Conservation (phyloP, 2,888 invertebrate species). For the Hybos culiciformis region DNA sequence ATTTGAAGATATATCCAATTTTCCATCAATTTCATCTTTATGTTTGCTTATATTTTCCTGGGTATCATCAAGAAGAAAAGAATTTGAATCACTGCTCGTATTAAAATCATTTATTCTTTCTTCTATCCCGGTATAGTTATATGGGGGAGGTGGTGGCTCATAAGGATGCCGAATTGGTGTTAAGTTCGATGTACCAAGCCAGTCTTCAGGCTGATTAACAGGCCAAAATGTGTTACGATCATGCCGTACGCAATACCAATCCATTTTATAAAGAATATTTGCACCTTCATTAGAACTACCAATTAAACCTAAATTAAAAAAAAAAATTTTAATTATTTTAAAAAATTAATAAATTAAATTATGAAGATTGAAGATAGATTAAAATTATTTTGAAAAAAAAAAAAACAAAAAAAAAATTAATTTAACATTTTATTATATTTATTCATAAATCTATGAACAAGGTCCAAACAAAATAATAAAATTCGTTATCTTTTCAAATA, state of each 20-base stretch:
- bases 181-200: conserved; percentile 33
- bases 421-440: too few relatives aligned
- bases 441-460: too few relatives aligned
- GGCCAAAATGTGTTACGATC: conserved; percentile 66
- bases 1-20: conserved; percentile 2
- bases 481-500: too few relatives aligned
- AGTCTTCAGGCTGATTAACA: conserved; percentile 52
- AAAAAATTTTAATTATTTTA: too few relatives aligned
- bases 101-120: conserved; percentile 33
- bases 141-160: conserved; percentile 33
- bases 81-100: conserved; percentile 31
- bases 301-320: conserved; percentile 74
- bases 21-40: conserved; percentile 13
- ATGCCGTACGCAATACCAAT: conserved; percentile 64
- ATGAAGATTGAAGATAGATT: too few relatives aligned
- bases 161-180: conserved; percentile 36
- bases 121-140: conserved; percentile 31
- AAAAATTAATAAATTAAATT: too few relatives aligned
- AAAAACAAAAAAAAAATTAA: too few relatives aligned
- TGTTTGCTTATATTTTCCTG: conserved; percentile 22
- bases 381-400: too few relatives aligned
- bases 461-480: too few relatives aligned
- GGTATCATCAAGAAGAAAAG: conserved; percentile 23
- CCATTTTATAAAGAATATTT: conserved; percentile 57
- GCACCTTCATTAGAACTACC: conserved; percentile 75